phyloP scores from a whole-genome alignment of 1,140 invertebrate genomes.

The Pteromalus puparum region DNA sequence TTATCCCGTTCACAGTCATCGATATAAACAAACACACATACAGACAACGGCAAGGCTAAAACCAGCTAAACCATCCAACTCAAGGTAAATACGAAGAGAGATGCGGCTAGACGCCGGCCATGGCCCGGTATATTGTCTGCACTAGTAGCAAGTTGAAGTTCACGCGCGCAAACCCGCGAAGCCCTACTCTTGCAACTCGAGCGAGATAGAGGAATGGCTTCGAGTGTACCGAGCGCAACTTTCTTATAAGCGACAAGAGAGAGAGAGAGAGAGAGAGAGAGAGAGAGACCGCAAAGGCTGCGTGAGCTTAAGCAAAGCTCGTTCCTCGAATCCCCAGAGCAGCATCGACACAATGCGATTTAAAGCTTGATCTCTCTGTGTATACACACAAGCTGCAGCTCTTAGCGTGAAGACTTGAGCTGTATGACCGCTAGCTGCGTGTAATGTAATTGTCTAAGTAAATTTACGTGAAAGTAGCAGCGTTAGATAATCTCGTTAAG shows the following conservation, averaged over 20 bases:
- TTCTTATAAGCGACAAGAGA: not conserved
- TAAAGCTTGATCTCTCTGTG: too few relatives aligned
- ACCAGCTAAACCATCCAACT: not conserved
- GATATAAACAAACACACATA: not conserved
- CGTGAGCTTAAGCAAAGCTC: too few relatives aligned
- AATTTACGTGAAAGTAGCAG: constrained; percentile 32
- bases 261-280: not conserved
- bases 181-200: not conserved
- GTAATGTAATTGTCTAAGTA: constrained; percentile 39
- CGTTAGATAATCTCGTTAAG: constrained; percentile 47
- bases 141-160: constrained; percentile 20
- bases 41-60: not conserved
- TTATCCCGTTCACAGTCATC: not conserved
- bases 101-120: not conserved
- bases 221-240: not conserved
- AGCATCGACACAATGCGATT: too few relatives aligned
- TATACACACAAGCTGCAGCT: too few relatives aligned
- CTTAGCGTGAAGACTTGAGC: not conserved
- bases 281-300: not conserved
- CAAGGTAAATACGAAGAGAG: not conserved
- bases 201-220: not conserved
- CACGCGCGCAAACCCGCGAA: constrained; percentile 2
- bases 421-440: not conserved
- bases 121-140: not conserved
- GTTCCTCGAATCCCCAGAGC: too few relatives aligned